phyloP scores from a whole-genome alignment of 2,797 vertebrate species.

The Threskiornis aethiopicus region DNA sequence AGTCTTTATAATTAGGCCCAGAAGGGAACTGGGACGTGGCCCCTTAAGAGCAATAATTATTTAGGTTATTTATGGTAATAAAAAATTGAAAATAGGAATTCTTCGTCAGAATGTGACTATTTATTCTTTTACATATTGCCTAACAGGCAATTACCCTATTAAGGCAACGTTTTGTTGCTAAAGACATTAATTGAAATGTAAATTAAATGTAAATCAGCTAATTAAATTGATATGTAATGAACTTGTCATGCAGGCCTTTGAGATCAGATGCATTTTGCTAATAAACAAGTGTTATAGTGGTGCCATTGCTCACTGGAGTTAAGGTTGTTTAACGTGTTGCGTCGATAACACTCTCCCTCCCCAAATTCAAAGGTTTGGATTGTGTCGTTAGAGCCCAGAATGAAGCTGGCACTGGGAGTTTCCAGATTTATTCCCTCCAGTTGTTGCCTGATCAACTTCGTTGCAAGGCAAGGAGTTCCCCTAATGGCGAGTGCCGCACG shows the following conservation, averaged over 20 bases:
- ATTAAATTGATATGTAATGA: constrained; percentile 86
- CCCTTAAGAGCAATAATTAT: constrained; percentile 85
- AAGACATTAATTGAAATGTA: constrained; percentile 87
- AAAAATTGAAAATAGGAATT: constrained; percentile 84
- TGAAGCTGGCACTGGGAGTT: neutral
- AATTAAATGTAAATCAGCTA: constrained; percentile 86
- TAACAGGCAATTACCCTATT: constrained; percentile 85
- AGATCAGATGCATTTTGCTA: constrained; percentile 79
- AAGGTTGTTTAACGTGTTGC: constrained; percentile 50
- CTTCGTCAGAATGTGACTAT: constrained; percentile 79
- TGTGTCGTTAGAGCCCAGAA: neutral
- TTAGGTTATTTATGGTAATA: constrained; percentile 86
- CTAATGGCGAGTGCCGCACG: neutral
- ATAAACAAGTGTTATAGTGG: constrained; percentile 71
- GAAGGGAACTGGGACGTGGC: constrained; percentile 78
- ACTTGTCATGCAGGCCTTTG: constrained; percentile 78
- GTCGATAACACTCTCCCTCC: neutral
- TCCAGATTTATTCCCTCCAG: neutral
- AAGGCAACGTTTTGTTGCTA: constrained; percentile 80
- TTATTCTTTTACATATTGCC: constrained; percentile 84
- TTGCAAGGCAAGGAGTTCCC: neutral
- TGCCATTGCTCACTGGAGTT: constrained; percentile 61
- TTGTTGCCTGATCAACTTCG: neutral
- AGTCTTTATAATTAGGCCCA: constrained; percentile 88
- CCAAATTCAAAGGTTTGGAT: neutral